Percentiles rank a stretch among this genome's conserved stretches.
Conservation (phyloP, 2,797 vertebrate genomes). For the Pipistrellus pygmaeus region DNA sequence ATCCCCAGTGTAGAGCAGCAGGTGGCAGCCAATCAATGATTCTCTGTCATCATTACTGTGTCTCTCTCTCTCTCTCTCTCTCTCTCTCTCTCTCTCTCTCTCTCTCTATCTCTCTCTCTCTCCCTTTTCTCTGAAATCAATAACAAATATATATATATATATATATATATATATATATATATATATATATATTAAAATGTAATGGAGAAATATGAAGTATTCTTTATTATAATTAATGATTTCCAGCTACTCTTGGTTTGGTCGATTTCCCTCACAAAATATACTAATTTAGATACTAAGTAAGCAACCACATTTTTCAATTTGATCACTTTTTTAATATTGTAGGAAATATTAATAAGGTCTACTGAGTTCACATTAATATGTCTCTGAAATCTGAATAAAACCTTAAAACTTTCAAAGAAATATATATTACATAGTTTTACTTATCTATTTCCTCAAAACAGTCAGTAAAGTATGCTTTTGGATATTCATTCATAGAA, state of each 20-base stretch:
- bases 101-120: too few species aligned
- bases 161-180: too few species aligned
- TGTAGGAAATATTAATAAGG: not conserved
- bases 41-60: too few species aligned
- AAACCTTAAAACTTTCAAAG: not conserved
- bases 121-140: too few species aligned
- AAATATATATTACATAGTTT: not conserved
- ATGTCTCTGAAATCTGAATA: not conserved
- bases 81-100: too few species aligned
- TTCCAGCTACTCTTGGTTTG: not conserved
- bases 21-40: too few species aligned
- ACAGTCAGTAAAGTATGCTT: not conserved
- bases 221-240: conserved; percentile 1
- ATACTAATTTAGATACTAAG: not conserved
- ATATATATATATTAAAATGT: not conserved
- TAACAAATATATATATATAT: too few species aligned
- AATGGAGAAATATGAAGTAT: not conserved
- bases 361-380: not conserved
- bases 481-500: not conserved
- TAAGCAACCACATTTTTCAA: conserved; percentile 32
- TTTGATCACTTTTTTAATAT: not conserved
- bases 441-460: not conserved
- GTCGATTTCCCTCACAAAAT: not conserved
- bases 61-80: too few species aligned
- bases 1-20: too few species aligned